Evolutionary conservation across 2,113 vertebrate species (phyloP).

Genomic region (Apistogramma diplotaenia): DNA sequence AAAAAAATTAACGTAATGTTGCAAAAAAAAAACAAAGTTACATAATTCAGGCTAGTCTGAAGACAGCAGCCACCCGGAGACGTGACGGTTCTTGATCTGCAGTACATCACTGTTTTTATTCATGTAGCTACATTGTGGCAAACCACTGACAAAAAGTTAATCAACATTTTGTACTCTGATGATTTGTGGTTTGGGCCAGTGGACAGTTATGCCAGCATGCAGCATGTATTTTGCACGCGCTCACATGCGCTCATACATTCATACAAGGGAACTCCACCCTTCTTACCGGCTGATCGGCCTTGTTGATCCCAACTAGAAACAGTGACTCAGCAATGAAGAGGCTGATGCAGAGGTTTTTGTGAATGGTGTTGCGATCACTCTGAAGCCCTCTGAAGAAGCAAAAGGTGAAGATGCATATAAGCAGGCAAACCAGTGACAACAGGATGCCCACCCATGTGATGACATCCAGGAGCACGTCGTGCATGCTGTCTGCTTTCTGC

Average conservation of each 20-base stretch:
- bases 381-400: constrained; percentile 99
- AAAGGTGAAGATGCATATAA: constrained; percentile 99
- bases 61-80: neutral
- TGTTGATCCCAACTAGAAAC: constrained; percentile 96
- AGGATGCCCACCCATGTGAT: constrained; percentile 99
- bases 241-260: neutral
- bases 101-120: constrained; percentile 15
- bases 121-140: constrained; percentile 18
- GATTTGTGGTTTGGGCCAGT: constrained; percentile 9
- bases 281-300: constrained; percentile 94
- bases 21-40: neutral
- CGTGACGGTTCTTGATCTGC: constrained; percentile 15
- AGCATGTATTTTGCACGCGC: neutral
- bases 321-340: constrained; percentile 96
- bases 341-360: constrained; percentile 98
- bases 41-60: neutral
- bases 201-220: neutral
- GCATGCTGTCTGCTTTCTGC: constrained; percentile 90
- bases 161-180: constrained; percentile 37
- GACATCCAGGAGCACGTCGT: constrained; percentile 92
- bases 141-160: constrained; percentile 34
- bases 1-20: neutral
- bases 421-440: constrained; percentile 93
- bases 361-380: constrained; percentile 97
- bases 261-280: neutral